Evolutionary conservation across 2,113 vertebrate genomes (phyloP).

Genomic region (Nettapus auritus): DNA sequence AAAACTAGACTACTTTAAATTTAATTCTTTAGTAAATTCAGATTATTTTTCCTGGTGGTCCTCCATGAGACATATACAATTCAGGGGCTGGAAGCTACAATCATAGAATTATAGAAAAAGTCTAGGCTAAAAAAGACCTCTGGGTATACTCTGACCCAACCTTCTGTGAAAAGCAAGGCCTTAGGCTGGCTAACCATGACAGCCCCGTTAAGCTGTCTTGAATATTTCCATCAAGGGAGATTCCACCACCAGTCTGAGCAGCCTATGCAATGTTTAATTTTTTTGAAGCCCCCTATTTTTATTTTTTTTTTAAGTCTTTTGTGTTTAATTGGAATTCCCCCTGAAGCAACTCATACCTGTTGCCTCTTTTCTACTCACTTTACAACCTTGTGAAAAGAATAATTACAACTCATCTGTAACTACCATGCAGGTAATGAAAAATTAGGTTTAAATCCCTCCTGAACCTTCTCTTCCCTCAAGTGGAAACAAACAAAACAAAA

Average conservation of each 20-base stretch:
- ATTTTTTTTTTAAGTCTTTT: neutral
- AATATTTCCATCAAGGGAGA: neutral
- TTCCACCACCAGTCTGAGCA: neutral
- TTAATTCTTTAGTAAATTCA: neutral
- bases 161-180: neutral
- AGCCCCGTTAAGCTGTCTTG: neutral
- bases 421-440: neutral
- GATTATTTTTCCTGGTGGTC: neutral
- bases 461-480: neutral
- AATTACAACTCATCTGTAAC: neutral
- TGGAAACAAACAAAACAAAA: neutral
- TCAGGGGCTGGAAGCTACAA: neutral
- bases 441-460: neutral
- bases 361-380: neutral
- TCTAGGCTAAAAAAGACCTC: neutral
- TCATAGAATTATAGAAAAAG: neutral
- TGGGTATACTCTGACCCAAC: neutral
- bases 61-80: neutral
- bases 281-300: neutral
- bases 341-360: neutral
- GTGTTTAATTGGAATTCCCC: neutral
- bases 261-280: neutral
- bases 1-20: neutral
- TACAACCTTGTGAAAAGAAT: neutral
- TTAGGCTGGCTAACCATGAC: neutral